Base-by-base conservation (phyloP, 1,140 invertebrate genomes). In the Anoplophora glabripennis region DNA sequence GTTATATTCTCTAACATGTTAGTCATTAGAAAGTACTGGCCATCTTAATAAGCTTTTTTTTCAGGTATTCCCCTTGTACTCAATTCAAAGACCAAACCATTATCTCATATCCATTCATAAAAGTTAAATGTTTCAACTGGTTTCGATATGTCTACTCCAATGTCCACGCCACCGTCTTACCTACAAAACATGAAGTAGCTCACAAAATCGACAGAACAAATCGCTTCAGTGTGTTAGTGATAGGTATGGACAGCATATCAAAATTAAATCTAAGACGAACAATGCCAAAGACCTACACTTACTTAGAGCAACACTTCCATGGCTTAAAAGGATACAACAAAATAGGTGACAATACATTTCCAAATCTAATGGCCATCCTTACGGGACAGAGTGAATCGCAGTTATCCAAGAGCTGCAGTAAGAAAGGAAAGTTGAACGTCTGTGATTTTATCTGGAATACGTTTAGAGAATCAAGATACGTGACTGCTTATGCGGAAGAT, bases 221-320 rank as follows among this genome's bases (percentile, higher is more conserved):
- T 10, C 41, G 49, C 17, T 59, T 84, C 61, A 88, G 83, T 71
- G 81, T 94, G 11, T 74, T 93, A 1, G 75, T 92, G 56, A 69
- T 94, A 7, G 92, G 91, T 8, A 85, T 93, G 45, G 91, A 94
- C 69, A 90, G 88, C 21, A 85, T 93, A 34, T 94, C 91, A 0
- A 80, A 89, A 42, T 79, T 88, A 0, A 90, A 93, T 76, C 81
- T 90, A 33, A 81, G 84, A 18, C 81, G 89, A 21, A 84, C 87
- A 28, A 86, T 94, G 86, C 89, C 89, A 9, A 81, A 81, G 66
- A 92, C 90, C 0, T 76, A 82, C 3, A 70, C 77, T 36, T 87
- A 85, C 71, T 73, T 94, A 8, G 79, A 81, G 35, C 76, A 60
- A 18, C 61, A 64, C 33, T 86, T 82, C 72, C 61, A 83, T 9